phyloP scores from a whole-genome alignment of 2,888 invertebrate genomes.

The Coleophora deauratella region DNA sequence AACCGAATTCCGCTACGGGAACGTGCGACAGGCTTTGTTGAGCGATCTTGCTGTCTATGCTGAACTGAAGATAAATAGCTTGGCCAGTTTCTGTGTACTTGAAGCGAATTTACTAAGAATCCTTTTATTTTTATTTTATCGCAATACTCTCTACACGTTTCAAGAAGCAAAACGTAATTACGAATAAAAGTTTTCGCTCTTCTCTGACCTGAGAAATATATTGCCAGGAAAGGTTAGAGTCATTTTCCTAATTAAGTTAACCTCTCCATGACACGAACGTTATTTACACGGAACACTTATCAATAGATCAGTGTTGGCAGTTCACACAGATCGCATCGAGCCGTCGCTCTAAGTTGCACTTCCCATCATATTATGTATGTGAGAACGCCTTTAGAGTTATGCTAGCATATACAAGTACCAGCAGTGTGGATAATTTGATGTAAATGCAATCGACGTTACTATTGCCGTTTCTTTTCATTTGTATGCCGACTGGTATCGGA shows the following conservation, averaged over 20 bases:
- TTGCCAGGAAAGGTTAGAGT: not conserved
- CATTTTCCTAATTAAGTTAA: not conserved
- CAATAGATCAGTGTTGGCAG: not conserved
- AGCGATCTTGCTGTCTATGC: no score
- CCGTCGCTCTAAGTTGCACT: conserved; percentile 17
- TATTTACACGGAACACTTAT: no score
- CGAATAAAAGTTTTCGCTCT: no score
- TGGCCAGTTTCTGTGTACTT: no score
- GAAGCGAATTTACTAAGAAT: no score
- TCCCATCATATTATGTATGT: conserved; percentile 34
- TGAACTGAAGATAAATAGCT: no score
- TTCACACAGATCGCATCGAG: conserved; percentile 18
- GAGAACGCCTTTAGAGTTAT: conserved; percentile 28
- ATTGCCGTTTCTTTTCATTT: conserved; percentile 17
- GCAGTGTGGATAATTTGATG: conserved; percentile 35
- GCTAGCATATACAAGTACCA: conserved; percentile 25
- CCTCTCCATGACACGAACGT: no score
- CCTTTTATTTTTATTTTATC: no score
- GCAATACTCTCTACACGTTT: no score
- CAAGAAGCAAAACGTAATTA: no score
- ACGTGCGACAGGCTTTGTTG: conserved; percentile 10
- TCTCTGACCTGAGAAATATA: no score
- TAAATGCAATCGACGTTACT: conserved; percentile 30
- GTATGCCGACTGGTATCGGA: conserved; percentile 12
- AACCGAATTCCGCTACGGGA: conserved; percentile 49